phyloP scores from a whole-genome alignment of 2,888 invertebrate genomes.

The Villa cingulata region DNA sequence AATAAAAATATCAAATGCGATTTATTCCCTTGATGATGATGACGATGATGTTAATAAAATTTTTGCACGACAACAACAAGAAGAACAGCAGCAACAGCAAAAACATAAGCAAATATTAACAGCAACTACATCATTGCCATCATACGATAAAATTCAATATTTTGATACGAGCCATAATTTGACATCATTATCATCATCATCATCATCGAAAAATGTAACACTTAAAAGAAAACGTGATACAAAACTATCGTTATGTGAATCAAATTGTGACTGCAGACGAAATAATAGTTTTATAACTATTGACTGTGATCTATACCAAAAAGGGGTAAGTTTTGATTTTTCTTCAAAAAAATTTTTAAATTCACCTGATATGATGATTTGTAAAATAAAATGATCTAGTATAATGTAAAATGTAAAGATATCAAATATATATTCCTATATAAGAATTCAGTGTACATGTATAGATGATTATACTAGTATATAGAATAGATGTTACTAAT shows the following conservation, averaged over 20 bases:
- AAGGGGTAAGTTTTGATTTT: constrained; percentile 7
- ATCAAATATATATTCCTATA: too few relatives aligned
- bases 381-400: too few relatives aligned
- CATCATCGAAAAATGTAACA: background rate
- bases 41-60: background rate
- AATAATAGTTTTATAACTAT: constrained; percentile 11
- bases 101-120: background rate
- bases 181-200: background rate
- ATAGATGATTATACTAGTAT: too few relatives aligned
- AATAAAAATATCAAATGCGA: background rate
- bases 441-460: too few relatives aligned
- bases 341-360: background rate
- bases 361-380: too few relatives aligned
- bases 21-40: background rate
- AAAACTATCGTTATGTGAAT: background rate
- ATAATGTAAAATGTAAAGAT: too few relatives aligned
- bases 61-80: background rate
- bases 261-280: background rate
- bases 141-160: background rate
- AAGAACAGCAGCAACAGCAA: background rate
- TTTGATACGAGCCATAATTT: background rate
- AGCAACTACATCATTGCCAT: background rate
- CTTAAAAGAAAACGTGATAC: background rate
- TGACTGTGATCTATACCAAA: constrained; percentile 11
- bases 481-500: too few relatives aligned